Conservation (phyloP, 2,888 invertebrate genomes). For the Liodrosophila aerea region DNA sequence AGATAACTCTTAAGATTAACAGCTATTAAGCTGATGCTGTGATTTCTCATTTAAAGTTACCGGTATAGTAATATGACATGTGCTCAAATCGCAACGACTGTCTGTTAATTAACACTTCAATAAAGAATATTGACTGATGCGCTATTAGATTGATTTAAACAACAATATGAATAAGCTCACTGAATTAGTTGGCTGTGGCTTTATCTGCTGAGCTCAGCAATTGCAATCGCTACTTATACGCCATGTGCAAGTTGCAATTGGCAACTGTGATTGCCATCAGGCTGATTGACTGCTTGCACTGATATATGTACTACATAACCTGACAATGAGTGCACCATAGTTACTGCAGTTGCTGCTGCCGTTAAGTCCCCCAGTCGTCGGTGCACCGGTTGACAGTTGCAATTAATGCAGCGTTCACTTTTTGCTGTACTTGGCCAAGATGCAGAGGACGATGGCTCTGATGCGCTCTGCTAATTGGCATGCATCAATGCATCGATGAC, state of each 20-base stretch:
- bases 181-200: constrained; percentile 15
- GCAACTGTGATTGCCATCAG: constrained; percentile 47
- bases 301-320: too few relatives aligned
- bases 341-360: constrained; percentile 1
- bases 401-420: constrained; percentile 70
- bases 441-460: constrained; percentile 23
- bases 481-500: constrained; percentile 75
- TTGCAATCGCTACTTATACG: constrained; percentile 23
- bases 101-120: too few relatives aligned
- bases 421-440: constrained; percentile 70
- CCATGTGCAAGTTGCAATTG: constrained; percentile 39
- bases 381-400: constrained; percentile 65
- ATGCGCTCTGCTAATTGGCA: constrained; percentile 63
- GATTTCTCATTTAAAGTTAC: too few relatives aligned
- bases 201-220: constrained; percentile 21
- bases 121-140: too few relatives aligned
- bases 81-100: too few relatives aligned
- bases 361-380: not conserved
- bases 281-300: constrained; percentile 54
- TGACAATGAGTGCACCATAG: constrained; percentile 11
- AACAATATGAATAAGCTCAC: constrained; percentile 4
- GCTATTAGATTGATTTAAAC: too few relatives aligned
- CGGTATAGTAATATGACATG: too few relatives aligned
- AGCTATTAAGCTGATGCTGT: too few relatives aligned
- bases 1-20: too few relatives aligned